Evolutionary conservation across 2,113 vertebrate genomes (phyloP), one percentile per base, ranked within the genome.

Genomic region (Etia nguti): DNA sequence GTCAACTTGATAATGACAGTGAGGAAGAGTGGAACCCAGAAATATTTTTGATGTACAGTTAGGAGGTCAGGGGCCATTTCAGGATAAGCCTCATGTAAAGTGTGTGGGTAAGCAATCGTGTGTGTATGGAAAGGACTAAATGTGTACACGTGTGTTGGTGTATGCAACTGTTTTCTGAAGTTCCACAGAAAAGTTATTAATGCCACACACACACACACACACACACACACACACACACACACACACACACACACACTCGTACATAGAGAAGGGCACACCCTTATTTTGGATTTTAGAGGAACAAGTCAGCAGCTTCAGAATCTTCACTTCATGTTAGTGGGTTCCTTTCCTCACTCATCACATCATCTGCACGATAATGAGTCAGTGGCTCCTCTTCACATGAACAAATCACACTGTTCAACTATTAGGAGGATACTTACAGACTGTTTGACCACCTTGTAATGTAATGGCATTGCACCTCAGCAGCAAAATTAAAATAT

Each of bases 201-300:
- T 18, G 3, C 8, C 22, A 26, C 3, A 2, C n/a, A 0, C 48
- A 15, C 43, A 0, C 15, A 7, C 46, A 8, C 46, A 16, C 15
- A 7, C 43, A 7, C 6, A 6, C 13, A 46, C 43, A 3, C 13
- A 13, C 1, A 43, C 12, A 43, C 41, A 13, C 43, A 15, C 43
- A 10, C 9, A 6, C n/a, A 16, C 55, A 5, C 57, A 0, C 57
- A 59, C 15, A 31, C 26, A 59, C 26, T 1, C 1, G 4, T 31
- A 68, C 34, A 68, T 8, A 41, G 11, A 41, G 4, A 12, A 15
- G 38, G 34, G 36, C 62, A 68, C 62, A 6, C 62, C 36, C n/a
- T 70, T 70, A 70, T 43, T 70, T 70, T 70, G 38, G 12, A 43
- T 41, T 24, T 43, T 24, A 24, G 65, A 70, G n/a, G 38, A 41